Evolutionary conservation across 2,888 invertebrate genomes (phyloP).

Genomic region (Asteroscopus sphinx): DNA sequence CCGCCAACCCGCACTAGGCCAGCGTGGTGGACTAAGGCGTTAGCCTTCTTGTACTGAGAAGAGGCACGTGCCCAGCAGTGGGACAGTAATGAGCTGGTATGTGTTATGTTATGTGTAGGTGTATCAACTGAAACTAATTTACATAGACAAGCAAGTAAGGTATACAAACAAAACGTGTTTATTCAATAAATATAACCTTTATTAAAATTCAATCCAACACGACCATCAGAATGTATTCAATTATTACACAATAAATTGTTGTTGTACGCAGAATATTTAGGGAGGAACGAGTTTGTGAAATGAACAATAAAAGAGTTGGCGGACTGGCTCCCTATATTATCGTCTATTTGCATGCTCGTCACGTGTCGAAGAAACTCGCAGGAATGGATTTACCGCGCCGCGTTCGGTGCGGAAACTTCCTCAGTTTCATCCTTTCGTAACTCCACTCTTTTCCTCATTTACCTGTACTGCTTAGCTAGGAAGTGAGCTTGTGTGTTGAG

Average conservation of each 20-base stretch:
- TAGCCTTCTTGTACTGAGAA: too few species aligned
- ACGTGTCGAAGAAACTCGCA: constrained; percentile 70
- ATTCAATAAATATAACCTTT: constrained; percentile 6
- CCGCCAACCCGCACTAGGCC: too few species aligned
- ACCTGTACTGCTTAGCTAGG: constrained; percentile 20
- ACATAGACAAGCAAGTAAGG: too few species aligned
- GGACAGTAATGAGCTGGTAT: too few species aligned
- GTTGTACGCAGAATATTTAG: constrained; percentile 31
- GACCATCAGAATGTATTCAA: constrained; percentile 27
- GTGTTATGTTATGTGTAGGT: too few species aligned
- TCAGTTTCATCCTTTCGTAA: constrained; percentile 47
- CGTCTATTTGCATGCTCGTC: constrained; percentile 70
- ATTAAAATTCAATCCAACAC: constrained; percentile 34
- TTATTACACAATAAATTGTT: constrained; percentile 29
- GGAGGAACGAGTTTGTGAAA: constrained; percentile 37
- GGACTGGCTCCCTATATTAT: constrained; percentile 39
- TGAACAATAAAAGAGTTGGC: constrained; percentile 50
- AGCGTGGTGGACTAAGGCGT: too few species aligned
- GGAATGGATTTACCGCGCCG: constrained; percentile 66
- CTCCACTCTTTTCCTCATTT: constrained; percentile 37
- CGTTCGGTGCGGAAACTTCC: constrained; percentile 36
- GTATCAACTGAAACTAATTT: too few species aligned
- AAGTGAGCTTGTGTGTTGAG: constrained; percentile 7
- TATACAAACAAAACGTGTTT: background rate
- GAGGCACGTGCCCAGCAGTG: too few species aligned